A percentile compares a stretch with the other conserved stretches of the same genome.
Evolutionary conservation across 2,113 vertebrate species (phyloP).

Genomic region (Pitta sordida): DNA sequence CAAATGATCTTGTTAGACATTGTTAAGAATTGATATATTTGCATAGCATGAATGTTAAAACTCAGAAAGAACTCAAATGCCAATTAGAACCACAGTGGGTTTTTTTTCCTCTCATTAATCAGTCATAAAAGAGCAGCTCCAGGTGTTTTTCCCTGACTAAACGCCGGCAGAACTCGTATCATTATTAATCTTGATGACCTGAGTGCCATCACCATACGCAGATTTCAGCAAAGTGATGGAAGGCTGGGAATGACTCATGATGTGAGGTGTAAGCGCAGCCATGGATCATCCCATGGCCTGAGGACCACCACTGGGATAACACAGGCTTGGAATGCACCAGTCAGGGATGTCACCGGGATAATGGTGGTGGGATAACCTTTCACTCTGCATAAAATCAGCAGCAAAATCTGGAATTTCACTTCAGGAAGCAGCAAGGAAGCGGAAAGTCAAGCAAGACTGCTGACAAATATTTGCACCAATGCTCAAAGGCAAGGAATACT

Average conservation of each 20-base stretch:
- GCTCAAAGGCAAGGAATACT: not conserved
- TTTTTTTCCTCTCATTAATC: slow-evolving; percentile 58
- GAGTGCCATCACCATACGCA: not conserved
- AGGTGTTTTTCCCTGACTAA: slow-evolving; percentile 48
- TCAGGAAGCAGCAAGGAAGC: not conserved
- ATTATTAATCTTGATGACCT: slow-evolving; percentile 32
- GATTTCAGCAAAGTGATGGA: not conserved
- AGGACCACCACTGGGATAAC: not conserved
- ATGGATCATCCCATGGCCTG: rapidly evolving
- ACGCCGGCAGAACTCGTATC: not conserved
- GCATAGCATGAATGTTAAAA: slow-evolving; percentile 70
- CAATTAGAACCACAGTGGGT: slow-evolving; percentile 1
- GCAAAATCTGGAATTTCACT: not conserved
- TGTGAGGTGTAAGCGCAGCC: rapidly evolving
- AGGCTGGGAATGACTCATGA: rapidly evolving
- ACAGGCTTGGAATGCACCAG: rapidly evolving
- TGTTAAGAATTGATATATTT: slow-evolving; percentile 59
- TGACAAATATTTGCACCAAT: not conserved
- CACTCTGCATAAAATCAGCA: not conserved
- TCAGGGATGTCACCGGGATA: not conserved
- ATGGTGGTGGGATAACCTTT: rapidly evolving
- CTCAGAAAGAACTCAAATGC: slow-evolving; percentile 49
- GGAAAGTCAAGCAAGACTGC: not conserved
- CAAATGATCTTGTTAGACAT: slow-evolving; percentile 69
- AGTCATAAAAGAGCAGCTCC: slow-evolving; percentile 51